Conservation (phyloP, 2,113 vertebrate genomes). For the Lipophrys pholis region DNA sequence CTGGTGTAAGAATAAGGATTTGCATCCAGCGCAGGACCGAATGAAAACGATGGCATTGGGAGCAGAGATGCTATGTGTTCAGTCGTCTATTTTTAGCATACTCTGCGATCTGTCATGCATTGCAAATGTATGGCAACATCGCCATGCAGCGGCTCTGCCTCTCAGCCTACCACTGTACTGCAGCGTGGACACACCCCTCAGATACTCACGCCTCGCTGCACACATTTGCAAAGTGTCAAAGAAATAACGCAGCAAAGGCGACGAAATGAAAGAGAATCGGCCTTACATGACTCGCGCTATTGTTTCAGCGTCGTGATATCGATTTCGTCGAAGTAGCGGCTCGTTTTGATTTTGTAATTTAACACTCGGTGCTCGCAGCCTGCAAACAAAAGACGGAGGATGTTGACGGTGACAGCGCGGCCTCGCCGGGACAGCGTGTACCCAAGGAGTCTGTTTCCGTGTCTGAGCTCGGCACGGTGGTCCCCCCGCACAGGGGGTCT, state of each 20-base stretch:
- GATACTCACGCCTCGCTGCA: constrained; percentile 65
- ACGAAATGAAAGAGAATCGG: neutral
- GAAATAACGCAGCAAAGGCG: constrained; percentile 13
- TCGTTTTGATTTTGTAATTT: neutral
- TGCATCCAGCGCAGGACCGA: neutral
- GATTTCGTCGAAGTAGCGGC: neutral
- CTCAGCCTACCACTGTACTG: constrained; percentile 76
- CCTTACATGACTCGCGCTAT: neutral
- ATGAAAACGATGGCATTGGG: neutral
- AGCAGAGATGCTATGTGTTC: neutral
- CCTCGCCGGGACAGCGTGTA: neutral
- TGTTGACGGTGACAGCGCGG: neutral
- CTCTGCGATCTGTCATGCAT: constrained; percentile 35
- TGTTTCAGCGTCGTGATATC: constrained; percentile 7
- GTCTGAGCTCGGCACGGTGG: neutral
- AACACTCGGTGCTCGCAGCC: neutral
- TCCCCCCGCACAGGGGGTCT: constrained; percentile 17
- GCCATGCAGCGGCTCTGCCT: constrained; percentile 58
- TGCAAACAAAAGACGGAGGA: constrained; percentile 54
- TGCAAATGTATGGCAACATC: constrained; percentile 59
- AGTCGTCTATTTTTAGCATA: constrained; percentile 26
- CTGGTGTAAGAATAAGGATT: neutral
- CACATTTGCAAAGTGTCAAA: constrained; percentile 57
- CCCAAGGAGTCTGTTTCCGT: neutral
- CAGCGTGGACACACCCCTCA: constrained; percentile 81